Evolutionary conservation across 2,113 vertebrate species (phyloP).

Genomic region (Herpetotheres cachinnans): DNA sequence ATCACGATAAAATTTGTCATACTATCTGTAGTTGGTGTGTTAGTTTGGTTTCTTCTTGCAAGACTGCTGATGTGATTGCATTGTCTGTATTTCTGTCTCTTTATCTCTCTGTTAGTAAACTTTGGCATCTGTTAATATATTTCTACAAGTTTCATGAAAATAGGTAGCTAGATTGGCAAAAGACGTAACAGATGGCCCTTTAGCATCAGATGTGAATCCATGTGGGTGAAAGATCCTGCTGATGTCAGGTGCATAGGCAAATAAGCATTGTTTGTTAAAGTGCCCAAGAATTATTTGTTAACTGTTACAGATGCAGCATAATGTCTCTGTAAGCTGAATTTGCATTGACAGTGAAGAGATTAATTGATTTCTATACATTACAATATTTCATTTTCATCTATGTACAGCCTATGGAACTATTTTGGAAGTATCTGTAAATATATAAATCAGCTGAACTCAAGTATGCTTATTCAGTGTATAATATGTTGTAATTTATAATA

Average conservation of each 20-base stretch:
- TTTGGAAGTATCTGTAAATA: not conserved
- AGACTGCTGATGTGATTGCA: not conserved
- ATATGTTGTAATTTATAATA: fast-evolving
- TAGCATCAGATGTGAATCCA: not conserved
- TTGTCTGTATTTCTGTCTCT: not conserved
- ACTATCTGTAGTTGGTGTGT: not conserved
- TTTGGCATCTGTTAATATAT: not conserved
- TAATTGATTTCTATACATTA: not conserved
- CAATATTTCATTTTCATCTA: not conserved
- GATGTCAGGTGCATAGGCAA: not conserved
- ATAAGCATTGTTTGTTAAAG: not conserved
- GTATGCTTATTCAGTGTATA: not conserved
- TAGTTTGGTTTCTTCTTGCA: not conserved
- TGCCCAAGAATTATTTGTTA: not conserved
- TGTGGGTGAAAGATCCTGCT: not conserved
- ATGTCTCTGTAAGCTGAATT: not conserved
- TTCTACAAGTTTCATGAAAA: not conserved
- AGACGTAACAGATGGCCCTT: not conserved
- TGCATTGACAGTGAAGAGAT: not conserved
- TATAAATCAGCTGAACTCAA: not conserved
- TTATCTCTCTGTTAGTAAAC: not conserved
- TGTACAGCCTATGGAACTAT: not conserved
- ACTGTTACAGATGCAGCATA: not conserved
- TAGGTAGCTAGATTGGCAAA: not conserved
- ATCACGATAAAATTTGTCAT: not conserved